A percentile compares a stretch with the other conserved stretches of the same genome.
phyloP scores from a whole-genome alignment of 2,888 invertebrate genomes.

The Lasioglossum pauxillum region DNA sequence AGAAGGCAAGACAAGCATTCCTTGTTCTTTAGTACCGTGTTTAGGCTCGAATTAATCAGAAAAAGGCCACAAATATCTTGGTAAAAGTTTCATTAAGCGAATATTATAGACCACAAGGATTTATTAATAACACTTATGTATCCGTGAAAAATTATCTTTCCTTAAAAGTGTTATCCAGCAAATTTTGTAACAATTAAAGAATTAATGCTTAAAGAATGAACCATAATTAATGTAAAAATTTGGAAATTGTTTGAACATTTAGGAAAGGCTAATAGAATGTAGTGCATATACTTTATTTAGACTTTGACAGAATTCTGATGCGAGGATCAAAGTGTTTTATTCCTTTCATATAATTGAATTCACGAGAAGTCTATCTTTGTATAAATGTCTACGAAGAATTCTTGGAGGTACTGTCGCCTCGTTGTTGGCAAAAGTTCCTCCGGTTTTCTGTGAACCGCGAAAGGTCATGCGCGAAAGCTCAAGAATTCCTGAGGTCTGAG shows the following conservation, averaged over 20 bases:
- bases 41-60: no score
- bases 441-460: neutral
- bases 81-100: no score
- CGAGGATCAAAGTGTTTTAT: neutral
- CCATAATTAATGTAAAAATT: neutral
- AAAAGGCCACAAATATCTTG: no score
- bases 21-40: no score
- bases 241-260: no score
- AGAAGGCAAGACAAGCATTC: no score
- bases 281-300: neutral
- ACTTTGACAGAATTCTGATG: neutral
- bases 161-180: neutral
- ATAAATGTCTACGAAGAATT: neutral
- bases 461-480: conserved; percentile 25
- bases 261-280: neutral
- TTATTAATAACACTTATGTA: no score
- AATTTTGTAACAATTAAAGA: neutral
- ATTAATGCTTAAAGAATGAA: neutral
- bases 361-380: neutral
- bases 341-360: neutral
- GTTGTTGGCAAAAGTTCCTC: neutral
- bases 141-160: no score
- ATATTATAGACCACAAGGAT: no score
- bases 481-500: conserved; percentile 53
- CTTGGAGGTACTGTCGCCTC: neutral